Base-by-base conservation (phyloP, 2,797 vertebrate species). In the Danionella dracula region DNA sequence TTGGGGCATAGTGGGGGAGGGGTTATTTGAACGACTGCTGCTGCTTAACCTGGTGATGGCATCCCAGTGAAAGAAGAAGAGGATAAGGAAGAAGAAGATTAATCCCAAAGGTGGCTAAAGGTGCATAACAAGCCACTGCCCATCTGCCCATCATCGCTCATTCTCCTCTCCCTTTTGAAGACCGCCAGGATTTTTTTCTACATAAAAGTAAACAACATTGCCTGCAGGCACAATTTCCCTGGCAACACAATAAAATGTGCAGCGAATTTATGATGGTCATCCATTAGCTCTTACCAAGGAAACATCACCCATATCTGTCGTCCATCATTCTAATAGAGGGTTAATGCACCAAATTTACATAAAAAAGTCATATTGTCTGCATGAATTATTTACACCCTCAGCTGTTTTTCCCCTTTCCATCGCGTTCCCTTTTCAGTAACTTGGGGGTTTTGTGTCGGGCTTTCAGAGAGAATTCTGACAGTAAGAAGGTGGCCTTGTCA, bases 301-400 rank as follows among this genome's bases (percentile, higher is more conserved):
- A 96, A 96, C 92, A 93, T 97, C 94, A 94, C 92, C 95, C 93
- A 91, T 97, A 96, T 97, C 95, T 98, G 95, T 96, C 95, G 94
- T 99, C 95, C 96, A 98, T 99, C 96, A 99, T 97, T 97, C 98
- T 99, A 98, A 99, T 98, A 98, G 96, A 99, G 96, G 95, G 96
- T 98, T 99, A 99, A 99, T 99, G 96, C 94, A 94, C 91, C 78
- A 84, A 93, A 99, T 99, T 99, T 98, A 99, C 96, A 99, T 99
- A 98, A 97, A 98, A 99, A 98, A 99, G 95, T 99, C 93, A 99
- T 99, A 98, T 98, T 98, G 96, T 96, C 96, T 95, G 94, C 96
- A 98, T 99, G 96, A 99, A 98, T 99, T 98, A 99, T 99, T 99
- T 97, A 99, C 94, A 97, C 93, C 93, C 94, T 97, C 95, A 96